Conservation (phyloP, 2,113 vertebrate species). For the Ceratotherium simum region DNA sequence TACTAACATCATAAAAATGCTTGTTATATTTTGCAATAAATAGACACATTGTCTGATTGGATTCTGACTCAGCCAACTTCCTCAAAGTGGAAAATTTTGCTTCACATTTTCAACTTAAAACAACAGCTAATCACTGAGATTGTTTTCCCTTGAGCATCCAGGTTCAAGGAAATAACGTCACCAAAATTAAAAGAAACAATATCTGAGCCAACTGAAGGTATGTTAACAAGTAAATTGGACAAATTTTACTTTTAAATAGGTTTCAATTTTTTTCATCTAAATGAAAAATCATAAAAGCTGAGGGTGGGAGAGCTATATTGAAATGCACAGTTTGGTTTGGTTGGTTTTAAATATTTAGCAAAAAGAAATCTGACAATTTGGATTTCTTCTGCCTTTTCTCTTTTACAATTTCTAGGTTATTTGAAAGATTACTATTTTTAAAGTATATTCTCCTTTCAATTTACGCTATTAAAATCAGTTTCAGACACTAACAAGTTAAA, state of each 20-base stretch:
- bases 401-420: not conserved
- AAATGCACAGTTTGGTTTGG: not conserved
- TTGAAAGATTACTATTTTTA: not conserved
- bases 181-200: not conserved
- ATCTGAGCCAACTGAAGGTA: fast-evolving
- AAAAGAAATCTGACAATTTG: not conserved
- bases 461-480: not conserved
- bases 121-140: not conserved
- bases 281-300: not conserved
- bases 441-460: not conserved
- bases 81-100: not conserved
- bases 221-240: not conserved
- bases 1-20: not conserved
- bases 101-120: not conserved
- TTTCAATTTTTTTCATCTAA: not conserved
- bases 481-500: not conserved
- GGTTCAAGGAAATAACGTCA: not conserved
- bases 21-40: not conserved
- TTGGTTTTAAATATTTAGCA: not conserved
- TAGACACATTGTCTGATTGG: not conserved
- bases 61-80: not conserved
- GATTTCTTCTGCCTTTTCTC: not conserved
- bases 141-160: not conserved
- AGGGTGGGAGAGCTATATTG: not conserved
- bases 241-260: not conserved